A percentile compares a stretch with the other conserved stretches of the same genome.
Evolutionary conservation across 2,888 invertebrate species (phyloP).

Genomic region (Agrochola lota): DNA sequence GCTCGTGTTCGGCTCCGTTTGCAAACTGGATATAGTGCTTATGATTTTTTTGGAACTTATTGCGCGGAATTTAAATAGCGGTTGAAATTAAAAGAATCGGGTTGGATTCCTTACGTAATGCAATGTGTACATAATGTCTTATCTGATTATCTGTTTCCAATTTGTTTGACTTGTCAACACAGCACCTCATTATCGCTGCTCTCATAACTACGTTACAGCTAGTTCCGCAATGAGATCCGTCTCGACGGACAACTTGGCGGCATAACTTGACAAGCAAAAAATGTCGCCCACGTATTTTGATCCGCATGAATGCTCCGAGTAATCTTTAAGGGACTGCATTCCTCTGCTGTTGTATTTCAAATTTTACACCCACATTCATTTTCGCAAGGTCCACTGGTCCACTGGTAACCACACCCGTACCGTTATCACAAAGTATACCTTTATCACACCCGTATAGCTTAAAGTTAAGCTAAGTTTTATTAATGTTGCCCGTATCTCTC

Average conservation of each 20-base stretch:
- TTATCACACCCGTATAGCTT: constrained; percentile 66
- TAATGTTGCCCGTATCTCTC: constrained; percentile 56
- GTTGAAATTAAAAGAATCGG: constrained; percentile 49
- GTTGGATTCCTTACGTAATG: constrained; percentile 56
- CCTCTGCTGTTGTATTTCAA: constrained; percentile 59
- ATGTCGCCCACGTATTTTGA: constrained; percentile 65
- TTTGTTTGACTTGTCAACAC: constrained; percentile 64
- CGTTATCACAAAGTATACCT: constrained; percentile 70
- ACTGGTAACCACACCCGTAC: constrained; percentile 68
- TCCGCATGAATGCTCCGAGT: constrained; percentile 65
- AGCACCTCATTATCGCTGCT: constrained; percentile 61
- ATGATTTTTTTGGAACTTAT: constrained; percentile 55
- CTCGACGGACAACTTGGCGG: constrained; percentile 47
- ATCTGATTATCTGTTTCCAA: constrained; percentile 62
- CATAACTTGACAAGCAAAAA: constrained; percentile 65
- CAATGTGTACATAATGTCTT: constrained; percentile 43
- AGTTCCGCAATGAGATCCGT: constrained; percentile 73
- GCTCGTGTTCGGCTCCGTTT: constrained; percentile 63
- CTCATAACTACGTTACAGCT: constrained; percentile 66
- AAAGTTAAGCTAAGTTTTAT: constrained; percentile 55
- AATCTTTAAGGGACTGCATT: constrained; percentile 71
- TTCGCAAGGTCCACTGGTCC: constrained; percentile 72
- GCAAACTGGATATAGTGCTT: constrained; percentile 51
- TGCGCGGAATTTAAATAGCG: constrained; percentile 44
- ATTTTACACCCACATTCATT: constrained; percentile 71